phyloP scores from a whole-genome alignment of 2,888 invertebrate species.

The Opisthograptis luteolata region DNA sequence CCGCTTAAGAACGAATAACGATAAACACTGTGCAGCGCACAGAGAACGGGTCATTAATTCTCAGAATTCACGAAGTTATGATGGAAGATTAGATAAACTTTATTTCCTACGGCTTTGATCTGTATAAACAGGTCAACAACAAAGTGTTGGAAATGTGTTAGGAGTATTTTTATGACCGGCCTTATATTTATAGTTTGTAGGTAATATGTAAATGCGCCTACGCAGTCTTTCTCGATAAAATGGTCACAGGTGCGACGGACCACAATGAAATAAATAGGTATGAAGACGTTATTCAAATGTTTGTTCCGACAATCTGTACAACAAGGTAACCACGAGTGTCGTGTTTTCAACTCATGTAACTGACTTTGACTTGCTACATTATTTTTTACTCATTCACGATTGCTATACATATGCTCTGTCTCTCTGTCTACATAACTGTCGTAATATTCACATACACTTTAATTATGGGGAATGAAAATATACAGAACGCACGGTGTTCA shows the following conservation, averaged over 20 bases:
- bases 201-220: conserved; percentile 66
- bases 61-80: conserved; percentile 57
- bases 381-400: too few relatives aligned
- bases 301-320: conserved; percentile 5
- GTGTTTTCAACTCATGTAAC: background rate
- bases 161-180: conserved; percentile 78
- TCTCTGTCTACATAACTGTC: background rate
- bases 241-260: conserved; percentile 56
- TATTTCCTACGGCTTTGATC: conserved; percentile 77
- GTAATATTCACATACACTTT: conserved; percentile 31
- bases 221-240: conserved; percentile 69
- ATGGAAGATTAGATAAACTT: conserved; percentile 74
- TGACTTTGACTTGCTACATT: conserved; percentile 1
- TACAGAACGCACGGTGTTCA: conserved; percentile 40
- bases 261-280: conserved; percentile 59
- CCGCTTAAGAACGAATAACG: conserved; percentile 36
- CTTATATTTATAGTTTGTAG: conserved; percentile 77
- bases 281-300: conserved; percentile 42
- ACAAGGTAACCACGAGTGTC: background rate
- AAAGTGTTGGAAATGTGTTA: conserved; percentile 81
- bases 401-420: background rate
- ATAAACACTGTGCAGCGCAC: conserved; percentile 42
- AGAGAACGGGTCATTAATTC: conserved; percentile 55
- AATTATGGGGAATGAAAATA: conserved; percentile 53
- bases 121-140: conserved; percentile 79